phyloP scores from a whole-genome alignment of 2,797 vertebrate genomes.

The Semaprochilodus insignis region DNA sequence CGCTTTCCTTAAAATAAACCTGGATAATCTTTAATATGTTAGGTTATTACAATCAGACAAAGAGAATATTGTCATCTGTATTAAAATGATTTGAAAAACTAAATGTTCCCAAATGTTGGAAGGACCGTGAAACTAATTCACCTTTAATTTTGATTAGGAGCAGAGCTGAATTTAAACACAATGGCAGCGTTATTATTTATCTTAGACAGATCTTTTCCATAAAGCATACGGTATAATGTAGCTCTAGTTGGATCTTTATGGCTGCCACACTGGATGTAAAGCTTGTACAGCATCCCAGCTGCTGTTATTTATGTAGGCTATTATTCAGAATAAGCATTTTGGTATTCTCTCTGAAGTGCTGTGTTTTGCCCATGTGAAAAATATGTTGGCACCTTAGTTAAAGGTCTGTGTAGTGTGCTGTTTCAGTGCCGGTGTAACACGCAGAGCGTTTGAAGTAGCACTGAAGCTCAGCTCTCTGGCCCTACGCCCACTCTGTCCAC shows the following conservation, averaged over 20 bases:
- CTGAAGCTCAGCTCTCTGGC: slow-evolving; percentile 13
- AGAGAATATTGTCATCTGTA: background rate
- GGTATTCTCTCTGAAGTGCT: slow-evolving; percentile 28
- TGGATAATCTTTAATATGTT: background rate
- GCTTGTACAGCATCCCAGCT: background rate
- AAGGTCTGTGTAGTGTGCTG: background rate
- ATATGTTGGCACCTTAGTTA: slow-evolving; percentile 15
- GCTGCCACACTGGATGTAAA: slow-evolving; percentile 4
- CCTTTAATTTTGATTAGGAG: background rate
- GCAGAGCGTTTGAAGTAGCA: slow-evolving; percentile 18
- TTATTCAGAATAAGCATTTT: slow-evolving; percentile 12
- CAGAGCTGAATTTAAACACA: background rate
- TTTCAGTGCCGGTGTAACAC: background rate
- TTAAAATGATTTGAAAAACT: background rate
- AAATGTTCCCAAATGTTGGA: background rate
- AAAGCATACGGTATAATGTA: background rate
- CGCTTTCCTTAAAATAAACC: background rate
- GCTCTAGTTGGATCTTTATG: background rate
- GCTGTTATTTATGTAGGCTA: slow-evolving; percentile 2
- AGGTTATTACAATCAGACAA: background rate
- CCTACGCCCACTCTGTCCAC: slow-evolving; percentile 38
- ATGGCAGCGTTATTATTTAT: background rate
- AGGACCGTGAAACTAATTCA: background rate
- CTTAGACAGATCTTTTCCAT: background rate
- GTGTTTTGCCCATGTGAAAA: slow-evolving; percentile 17